These are phyloP conservation scores for Hydropsyche tenuis DNA, from an alignment of 1,140 invertebrate genomes.

Conservation along the genomic window DNA sequence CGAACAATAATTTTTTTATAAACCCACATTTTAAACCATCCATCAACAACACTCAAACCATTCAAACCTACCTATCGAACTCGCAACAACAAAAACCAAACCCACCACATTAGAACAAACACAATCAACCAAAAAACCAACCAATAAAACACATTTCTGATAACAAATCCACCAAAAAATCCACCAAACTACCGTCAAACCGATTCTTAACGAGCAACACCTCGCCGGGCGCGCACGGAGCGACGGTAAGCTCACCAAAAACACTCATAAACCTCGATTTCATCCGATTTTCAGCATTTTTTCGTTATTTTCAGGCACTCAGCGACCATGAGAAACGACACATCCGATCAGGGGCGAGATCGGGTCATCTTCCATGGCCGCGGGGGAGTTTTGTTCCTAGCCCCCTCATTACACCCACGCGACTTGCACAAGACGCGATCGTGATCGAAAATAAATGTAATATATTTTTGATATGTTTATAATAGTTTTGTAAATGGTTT, in stretches of 20 bases:
- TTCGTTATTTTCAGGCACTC: not conserved
- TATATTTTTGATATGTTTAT: no score
- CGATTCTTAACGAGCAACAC: no score
- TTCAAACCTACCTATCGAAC: no score
- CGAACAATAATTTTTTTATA: no score
- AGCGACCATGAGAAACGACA: not conserved
- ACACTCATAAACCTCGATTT: not conserved
- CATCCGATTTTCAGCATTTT: not conserved
- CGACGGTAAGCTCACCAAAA: not conserved
- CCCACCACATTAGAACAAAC: not conserved
- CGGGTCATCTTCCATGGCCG: conserved; percentile 1
- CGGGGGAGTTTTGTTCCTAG: not conserved
- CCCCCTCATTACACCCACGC: not conserved
- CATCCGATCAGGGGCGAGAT: not conserved
- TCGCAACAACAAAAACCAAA: no score
- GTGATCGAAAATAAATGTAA: not conserved
- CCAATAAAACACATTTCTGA: no score
- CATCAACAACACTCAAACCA: no score
- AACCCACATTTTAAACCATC: no score
- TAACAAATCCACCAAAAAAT: no score
- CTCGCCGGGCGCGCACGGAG: not conserved
- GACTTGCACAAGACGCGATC: not conserved
- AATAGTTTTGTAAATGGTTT: no score
- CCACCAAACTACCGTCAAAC: not conserved
- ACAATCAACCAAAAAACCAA: not conserved